phyloP scores from a whole-genome alignment of 2,888 invertebrate species.

The Parasteatoda lunata region DNA sequence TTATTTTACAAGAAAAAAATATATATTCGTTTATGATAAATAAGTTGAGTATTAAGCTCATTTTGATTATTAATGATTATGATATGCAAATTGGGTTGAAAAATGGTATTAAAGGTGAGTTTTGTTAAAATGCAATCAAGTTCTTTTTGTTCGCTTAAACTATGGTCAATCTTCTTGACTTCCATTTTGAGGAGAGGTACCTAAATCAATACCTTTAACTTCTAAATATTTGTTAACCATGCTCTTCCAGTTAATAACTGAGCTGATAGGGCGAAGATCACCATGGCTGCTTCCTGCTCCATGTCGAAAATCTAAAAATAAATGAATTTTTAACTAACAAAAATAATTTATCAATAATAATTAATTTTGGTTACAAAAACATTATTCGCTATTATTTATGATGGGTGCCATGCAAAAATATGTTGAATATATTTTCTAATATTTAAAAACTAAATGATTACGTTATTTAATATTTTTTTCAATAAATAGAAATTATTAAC shows the following conservation, averaged over 20 bases:
- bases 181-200: conserved; percentile 53
- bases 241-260: conserved; percentile 63
- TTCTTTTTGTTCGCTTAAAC: conserved; percentile 15
- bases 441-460: no score
- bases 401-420: no score
- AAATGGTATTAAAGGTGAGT: not conserved
- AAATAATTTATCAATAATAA: no score
- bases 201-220: conserved; percentile 59
- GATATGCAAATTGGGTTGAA: conserved; percentile 20
- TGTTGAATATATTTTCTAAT: no score
- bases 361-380: no score
- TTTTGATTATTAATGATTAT: conserved; percentile 41
- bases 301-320: conserved; percentile 37
- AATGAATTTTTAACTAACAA: no score
- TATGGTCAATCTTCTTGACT: conserved; percentile 55
- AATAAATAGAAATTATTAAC: no score
- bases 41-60: conserved; percentile 50
- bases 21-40: conserved; percentile 42
- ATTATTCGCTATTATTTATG: no score
- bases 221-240: conserved; percentile 65
- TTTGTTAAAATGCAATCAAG: not conserved
- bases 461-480: no score
- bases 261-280: conserved; percentile 56
- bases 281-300: conserved; percentile 40
- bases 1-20: conserved; percentile 25